phyloP scores from a whole-genome alignment of 2,888 invertebrate genomes.

The Griposia aprilina region DNA sequence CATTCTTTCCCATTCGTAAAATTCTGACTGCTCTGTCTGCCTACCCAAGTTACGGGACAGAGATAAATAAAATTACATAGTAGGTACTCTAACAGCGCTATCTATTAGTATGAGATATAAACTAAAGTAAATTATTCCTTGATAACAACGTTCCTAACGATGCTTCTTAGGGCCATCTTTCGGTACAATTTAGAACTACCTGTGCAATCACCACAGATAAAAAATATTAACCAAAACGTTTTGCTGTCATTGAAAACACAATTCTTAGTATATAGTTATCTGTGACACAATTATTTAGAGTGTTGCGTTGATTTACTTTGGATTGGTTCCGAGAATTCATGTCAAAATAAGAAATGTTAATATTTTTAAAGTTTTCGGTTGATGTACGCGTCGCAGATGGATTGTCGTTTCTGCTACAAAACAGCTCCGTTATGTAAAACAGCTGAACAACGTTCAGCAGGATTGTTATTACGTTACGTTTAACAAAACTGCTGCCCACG shows the following conservation, averaged over 20 bases:
- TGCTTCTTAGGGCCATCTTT: conserved; percentile 27
- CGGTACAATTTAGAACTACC: neutral
- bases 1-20: neutral
- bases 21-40: neutral
- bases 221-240: neutral
- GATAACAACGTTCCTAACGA: neutral
- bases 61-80: neutral
- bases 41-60: neutral
- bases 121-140: neutral
- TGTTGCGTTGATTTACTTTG: neutral
- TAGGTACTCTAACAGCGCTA: conserved; percentile 22
- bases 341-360: neutral
- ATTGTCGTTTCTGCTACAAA: no score
- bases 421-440: no score
- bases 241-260: neutral
- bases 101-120: neutral
- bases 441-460: no score
- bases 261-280: no score
- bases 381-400: no score
- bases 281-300: neutral
- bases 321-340: neutral
- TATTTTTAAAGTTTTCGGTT: neutral
- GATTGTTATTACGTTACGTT: no score
- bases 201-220: neutral
- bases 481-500: no score